Evolutionary conservation across 1,140 invertebrate genomes (phyloP).

Genomic region (Heliconius himera): DNA sequence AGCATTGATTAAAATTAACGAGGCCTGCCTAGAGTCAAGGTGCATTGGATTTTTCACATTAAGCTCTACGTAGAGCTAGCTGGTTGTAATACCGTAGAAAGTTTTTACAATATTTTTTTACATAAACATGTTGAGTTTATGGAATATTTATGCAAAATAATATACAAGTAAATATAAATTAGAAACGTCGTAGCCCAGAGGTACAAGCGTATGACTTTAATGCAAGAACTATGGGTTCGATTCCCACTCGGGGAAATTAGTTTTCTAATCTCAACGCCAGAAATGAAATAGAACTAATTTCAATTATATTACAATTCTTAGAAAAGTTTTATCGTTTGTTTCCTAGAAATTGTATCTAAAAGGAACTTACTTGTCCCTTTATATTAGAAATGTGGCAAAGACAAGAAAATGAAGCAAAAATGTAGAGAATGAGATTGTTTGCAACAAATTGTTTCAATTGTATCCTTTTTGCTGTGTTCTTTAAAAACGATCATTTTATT

Average conservation of each 20-base stretch:
- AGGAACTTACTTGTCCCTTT: background rate
- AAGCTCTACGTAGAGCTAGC: background rate
- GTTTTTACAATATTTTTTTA: background rate
- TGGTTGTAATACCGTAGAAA: background rate
- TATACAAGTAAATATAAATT: no score
- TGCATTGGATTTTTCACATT: background rate
- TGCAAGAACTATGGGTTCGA: no score
- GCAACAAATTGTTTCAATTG: background rate
- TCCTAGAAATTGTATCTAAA: background rate
- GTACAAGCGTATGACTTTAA: no score
- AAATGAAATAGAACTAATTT: background rate
- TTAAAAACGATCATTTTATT: background rate
- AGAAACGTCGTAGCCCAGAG: no score
- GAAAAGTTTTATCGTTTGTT: background rate
- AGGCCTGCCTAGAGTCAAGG: background rate
- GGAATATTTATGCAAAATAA: background rate
- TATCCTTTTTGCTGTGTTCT: background rate
- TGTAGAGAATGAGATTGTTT: background rate
- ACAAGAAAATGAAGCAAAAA: background rate
- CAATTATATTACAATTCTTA: background rate
- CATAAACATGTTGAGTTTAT: background rate
- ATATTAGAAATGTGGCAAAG: background rate
- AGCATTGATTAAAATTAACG: conserved; percentile 14
- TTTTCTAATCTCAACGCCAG: no score
- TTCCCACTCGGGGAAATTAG: no score